Evolutionary conservation across 1,140 invertebrate genomes (phyloP).

Genomic region (Neodiprion pinetum): DNA sequence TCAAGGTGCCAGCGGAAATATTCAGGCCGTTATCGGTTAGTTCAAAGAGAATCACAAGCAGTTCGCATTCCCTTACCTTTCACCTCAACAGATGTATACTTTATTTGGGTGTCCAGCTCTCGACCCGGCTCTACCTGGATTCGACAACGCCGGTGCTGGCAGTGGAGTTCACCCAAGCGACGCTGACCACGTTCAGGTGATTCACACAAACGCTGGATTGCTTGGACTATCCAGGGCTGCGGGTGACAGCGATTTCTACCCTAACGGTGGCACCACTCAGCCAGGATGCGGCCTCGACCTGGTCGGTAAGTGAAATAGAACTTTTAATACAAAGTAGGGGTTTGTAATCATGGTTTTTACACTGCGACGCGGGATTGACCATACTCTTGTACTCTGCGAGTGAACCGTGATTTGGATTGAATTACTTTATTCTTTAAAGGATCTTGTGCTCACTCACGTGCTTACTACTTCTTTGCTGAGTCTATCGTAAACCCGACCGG

Average conservation of each 20-base stretch:
- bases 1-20: constrained; percentile 27
- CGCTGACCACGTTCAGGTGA: constrained; percentile 55
- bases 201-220: constrained; percentile 55
- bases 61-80: background rate
- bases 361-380: too few relatives aligned
- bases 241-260: constrained; percentile 46
- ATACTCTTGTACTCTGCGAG: background rate
- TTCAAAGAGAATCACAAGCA: background rate
- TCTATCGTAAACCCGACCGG: constrained; percentile 59
- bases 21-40: background rate
- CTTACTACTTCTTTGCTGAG: constrained; percentile 68
- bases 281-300: constrained; percentile 46
- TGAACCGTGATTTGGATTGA: background rate
- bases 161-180: constrained; percentile 54
- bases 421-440: constrained; percentile 43
- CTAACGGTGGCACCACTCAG: constrained; percentile 44
- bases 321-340: background rate
- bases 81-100: background rate
- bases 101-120: constrained; percentile 30
- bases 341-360: background rate
- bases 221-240: constrained; percentile 30
- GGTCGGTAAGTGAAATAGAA: background rate
- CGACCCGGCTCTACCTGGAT: constrained; percentile 28
- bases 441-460: constrained; percentile 64
- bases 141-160: constrained; percentile 13